These are phyloP conservation scores for Antheraea yamamai DNA, from an alignment of 2,888 invertebrate species.

Conservation along the genomic window DNA sequence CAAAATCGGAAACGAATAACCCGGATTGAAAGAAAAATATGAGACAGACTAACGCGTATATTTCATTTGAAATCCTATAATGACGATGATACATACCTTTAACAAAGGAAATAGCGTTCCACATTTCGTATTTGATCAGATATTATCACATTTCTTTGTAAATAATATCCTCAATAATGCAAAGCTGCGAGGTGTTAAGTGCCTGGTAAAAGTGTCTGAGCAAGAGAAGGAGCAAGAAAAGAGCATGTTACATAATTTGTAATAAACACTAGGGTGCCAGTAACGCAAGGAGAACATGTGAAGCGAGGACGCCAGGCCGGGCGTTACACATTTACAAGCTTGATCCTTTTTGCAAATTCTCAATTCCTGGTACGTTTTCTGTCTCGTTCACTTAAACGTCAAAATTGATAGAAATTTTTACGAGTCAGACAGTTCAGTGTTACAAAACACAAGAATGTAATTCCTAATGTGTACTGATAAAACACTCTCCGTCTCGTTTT, in stretches of 20 bases:
- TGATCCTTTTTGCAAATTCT: slow-evolving; percentile 41
- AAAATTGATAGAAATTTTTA: not conserved
- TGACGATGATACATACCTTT: not conserved
- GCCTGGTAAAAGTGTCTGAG: slow-evolving; percentile 37
- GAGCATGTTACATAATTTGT: slow-evolving; percentile 71
- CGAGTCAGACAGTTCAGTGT: not conserved
- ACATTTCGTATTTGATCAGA: slow-evolving; percentile 21
- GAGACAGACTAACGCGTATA: not conserved
- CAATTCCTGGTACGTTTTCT: slow-evolving; percentile 5
- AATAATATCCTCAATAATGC: slow-evolving; percentile 9
- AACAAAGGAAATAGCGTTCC: slow-evolving; percentile 19
- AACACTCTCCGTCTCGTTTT: not conserved
- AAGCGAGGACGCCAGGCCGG: slow-evolving; percentile 33
- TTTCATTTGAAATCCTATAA: not conserved
- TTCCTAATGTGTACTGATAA: not conserved
- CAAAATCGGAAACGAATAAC: not conserved
- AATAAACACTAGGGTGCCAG: slow-evolving; percentile 65
- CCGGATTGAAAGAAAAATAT: not conserved
- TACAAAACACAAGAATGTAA: not conserved
- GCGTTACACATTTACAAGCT: slow-evolving; percentile 22
- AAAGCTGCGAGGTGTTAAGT: slow-evolving; percentile 29
- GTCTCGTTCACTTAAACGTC: slow-evolving; percentile 2
- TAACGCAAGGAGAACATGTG: slow-evolving; percentile 39
- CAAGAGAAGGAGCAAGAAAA: slow-evolving; percentile 18
- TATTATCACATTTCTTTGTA: slow-evolving; percentile 20